Conservation (phyloP, 2,888 invertebrate genomes). For the Diadromus collaris region DNA sequence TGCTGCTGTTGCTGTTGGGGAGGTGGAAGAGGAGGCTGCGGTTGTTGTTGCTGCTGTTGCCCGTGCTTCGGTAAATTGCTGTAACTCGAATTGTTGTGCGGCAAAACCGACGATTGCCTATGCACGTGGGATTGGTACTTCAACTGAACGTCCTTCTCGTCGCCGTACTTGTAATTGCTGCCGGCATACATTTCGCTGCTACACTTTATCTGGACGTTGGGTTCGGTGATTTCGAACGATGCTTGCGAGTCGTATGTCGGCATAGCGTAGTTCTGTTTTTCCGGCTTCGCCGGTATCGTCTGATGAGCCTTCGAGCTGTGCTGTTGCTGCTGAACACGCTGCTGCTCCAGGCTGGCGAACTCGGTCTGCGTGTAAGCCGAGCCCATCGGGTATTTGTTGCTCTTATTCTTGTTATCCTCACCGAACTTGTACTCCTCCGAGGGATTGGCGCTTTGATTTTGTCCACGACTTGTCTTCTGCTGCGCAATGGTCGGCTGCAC, state of each 20-base stretch:
- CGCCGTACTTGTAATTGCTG: slow-evolving; percentile 74
- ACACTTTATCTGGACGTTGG: slow-evolving; percentile 71
- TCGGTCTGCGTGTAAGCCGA: slow-evolving; percentile 75
- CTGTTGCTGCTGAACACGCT: slow-evolving; percentile 67
- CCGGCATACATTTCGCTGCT: slow-evolving; percentile 73
- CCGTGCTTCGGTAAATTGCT: slow-evolving; percentile 65
- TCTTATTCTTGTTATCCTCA: slow-evolving; percentile 72
- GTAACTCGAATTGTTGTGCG: slow-evolving; percentile 69
- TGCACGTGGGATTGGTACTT: slow-evolving; percentile 75
- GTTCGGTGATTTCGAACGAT: slow-evolving; percentile 73
- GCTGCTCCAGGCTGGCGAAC: slow-evolving; percentile 71
- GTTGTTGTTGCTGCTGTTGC: slow-evolving; percentile 64
- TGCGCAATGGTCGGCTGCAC: slow-evolving; percentile 67
- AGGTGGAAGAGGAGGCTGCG: slow-evolving; percentile 38
- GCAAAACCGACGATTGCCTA: slow-evolving; percentile 68
- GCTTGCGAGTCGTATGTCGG: slow-evolving; percentile 73
- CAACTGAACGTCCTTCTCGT: slow-evolving; percentile 70
- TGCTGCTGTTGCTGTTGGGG: slow-evolving; percentile 45
- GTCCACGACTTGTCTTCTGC: slow-evolving; percentile 65
- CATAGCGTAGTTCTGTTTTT: slow-evolving; percentile 74
- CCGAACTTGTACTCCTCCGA: slow-evolving; percentile 70
- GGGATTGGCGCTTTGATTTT: slow-evolving; percentile 64
- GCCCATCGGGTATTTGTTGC: slow-evolving; percentile 73
- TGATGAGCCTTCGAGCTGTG: slow-evolving; percentile 69
- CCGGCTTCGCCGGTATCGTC: slow-evolving; percentile 67